A percentile compares a stretch with the other conserved stretches of the same genome.
These are phyloP conservation scores for Cheilosia soror DNA, from an alignment of 2,888 invertebrate species.

Conservation along the genomic window DNA sequence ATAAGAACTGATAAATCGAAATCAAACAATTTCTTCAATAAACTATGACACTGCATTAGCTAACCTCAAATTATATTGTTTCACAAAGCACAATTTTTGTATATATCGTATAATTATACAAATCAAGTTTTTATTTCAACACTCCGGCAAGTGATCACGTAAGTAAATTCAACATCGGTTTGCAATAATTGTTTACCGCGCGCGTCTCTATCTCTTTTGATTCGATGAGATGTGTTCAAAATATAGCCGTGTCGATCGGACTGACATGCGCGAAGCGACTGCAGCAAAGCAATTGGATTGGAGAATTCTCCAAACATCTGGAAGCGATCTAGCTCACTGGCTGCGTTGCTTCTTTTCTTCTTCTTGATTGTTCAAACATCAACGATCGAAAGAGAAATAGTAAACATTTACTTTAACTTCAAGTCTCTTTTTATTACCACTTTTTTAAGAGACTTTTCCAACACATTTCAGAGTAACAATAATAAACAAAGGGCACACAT, in stretches of 20 bases:
- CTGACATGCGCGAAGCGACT: conserved; percentile 79
- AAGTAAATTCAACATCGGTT: conserved; percentile 1
- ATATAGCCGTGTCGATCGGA: conserved; percentile 79
- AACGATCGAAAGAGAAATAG: too few relatives aligned
- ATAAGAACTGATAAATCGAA: conserved; percentile 19
- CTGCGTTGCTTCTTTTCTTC: neutral
- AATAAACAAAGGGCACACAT: too few relatives aligned
- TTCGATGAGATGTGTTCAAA: conserved; percentile 79
- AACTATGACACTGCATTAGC: conserved; percentile 3
- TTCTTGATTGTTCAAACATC: neutral
- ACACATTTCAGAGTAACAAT: too few relatives aligned
- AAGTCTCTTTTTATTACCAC: too few relatives aligned
- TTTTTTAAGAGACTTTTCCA: too few relatives aligned
- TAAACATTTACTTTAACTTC: too few relatives aligned
- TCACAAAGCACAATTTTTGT: neutral
- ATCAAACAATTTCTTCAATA: conserved; percentile 2
- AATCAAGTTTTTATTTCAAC: conserved; percentile 23
- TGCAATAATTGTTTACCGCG: conserved; percentile 26
- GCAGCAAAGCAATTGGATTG: conserved; percentile 31
- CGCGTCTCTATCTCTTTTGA: conserved; percentile 77
- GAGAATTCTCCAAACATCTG: conserved; percentile 47
- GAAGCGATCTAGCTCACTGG: conserved; percentile 5
- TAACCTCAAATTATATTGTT: conserved; percentile 29
- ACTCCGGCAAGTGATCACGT: neutral
- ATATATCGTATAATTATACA: neutral